Evolutionary conservation across 2,888 invertebrate species (phyloP).

Genomic region (Nemoura dubitans): DNA sequence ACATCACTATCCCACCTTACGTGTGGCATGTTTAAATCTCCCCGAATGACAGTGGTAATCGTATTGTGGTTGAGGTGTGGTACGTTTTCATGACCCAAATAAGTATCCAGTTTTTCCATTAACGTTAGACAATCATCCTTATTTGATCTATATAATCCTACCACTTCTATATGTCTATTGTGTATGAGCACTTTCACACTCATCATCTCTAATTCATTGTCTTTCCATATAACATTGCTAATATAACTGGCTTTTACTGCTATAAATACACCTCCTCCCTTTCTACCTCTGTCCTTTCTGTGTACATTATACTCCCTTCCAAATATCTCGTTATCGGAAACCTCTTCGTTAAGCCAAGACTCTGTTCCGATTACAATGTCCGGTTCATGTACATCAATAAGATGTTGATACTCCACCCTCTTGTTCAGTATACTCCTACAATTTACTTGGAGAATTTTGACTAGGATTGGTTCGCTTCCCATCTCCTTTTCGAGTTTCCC

Average conservation of each 20-base stretch:
- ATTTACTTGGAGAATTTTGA: slow-evolving; percentile 27
- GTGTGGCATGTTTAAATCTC: too few relatives aligned
- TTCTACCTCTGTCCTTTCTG: not conserved
- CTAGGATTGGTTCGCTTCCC: too few relatives aligned
- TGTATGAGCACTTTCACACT: too few relatives aligned
- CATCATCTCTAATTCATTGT: not conserved
- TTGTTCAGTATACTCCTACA: slow-evolving; percentile 30
- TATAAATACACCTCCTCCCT: slow-evolving; percentile 3
- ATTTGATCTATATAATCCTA: too few relatives aligned
- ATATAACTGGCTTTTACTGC: not conserved
- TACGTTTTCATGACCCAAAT: not conserved
- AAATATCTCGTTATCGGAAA: slow-evolving; percentile 30
- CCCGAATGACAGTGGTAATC: too few relatives aligned
- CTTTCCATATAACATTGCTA: not conserved
- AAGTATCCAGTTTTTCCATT: not conserved
- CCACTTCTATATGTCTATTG: too few relatives aligned
- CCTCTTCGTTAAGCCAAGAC: slow-evolving; percentile 25
- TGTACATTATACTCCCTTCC: not conserved
- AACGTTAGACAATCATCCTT: not conserved
- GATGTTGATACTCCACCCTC: slow-evolving; percentile 2
- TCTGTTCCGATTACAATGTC: slow-evolving; percentile 35
- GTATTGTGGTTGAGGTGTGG: not conserved
- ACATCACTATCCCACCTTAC: too few relatives aligned
- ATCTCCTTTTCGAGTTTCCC: too few relatives aligned
- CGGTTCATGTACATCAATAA: slow-evolving; percentile 8